Base-by-base conservation (phyloP, 1,140 invertebrate genomes). In the Latrodectus geometricus region DNA sequence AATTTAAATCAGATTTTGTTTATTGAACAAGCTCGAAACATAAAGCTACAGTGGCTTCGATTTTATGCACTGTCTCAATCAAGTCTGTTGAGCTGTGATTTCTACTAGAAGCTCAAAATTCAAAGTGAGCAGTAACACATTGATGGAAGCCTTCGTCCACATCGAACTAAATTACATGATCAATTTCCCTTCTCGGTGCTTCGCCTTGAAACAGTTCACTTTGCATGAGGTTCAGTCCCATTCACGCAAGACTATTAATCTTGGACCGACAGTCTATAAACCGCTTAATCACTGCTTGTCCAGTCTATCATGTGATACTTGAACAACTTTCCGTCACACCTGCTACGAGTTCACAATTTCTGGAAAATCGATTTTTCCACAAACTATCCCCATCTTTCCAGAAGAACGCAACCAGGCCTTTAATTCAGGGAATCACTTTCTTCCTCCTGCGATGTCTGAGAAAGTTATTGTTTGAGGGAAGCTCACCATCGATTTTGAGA, bases 221-320 rank as follows among this genome's bases (percentile, higher is more conserved):
- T 70, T 80, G 50, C 78, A 80, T 80, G 50, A 48, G 54, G 65
- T 21, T 54, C 54, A 70, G n/a, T 17, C 61, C 76, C 56, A 20
- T 61, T 61, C 21, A 50, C 50, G 65, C 35, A 11, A 23, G 61
- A 48, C 79, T 73, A 82, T 82, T 73, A 72, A 82, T 82, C 68
- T 82, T 82, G 11, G 52, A 61, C 69, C 56, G 73, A 2, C 52
- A 73, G 79, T 82, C 79, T 73, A 82, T 82, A 82, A 82, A 73
- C 69, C 69, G 79, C 70, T 82, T 82, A 82, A 82, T 82, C 69
- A 82, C 69, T 23, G 79, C 79, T 73, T 72, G 68, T 73, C 79
- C 69, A 72, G 20, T 82, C 21, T 61, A 82, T 82, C 79, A 82
- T 56, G 35, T 76, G 74, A 82, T 82, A 82, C 70, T 73, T 72